Conservation (phyloP, 2,888 invertebrate genomes). For the Drosophila nigricruria region DNA sequence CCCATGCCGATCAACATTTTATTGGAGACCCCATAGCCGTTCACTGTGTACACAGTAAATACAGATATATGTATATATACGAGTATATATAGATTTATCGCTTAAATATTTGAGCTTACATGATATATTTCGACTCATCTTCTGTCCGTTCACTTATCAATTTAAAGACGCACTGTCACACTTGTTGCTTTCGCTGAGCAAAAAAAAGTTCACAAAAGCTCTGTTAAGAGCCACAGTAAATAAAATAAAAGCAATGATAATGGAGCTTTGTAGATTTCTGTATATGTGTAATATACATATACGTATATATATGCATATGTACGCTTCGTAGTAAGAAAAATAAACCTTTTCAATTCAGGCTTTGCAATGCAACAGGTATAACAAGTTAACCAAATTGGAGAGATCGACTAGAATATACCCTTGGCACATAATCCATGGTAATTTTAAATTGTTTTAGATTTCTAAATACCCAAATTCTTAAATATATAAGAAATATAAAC, state of each 20-base stretch:
- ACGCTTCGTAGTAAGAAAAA: neutral
- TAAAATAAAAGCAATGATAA: conserved; percentile 4
- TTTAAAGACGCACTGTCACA: neutral
- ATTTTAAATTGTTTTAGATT: neutral
- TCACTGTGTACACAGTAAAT: conserved; percentile 5
- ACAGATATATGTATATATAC: neutral
- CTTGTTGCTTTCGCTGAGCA: conserved; percentile 12
- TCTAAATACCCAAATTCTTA: neutral
- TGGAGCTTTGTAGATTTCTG: neutral
- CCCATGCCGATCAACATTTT: conserved; percentile 60
- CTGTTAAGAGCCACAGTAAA: neutral
- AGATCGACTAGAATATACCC: neutral
- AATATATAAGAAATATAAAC: neutral
- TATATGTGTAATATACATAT: neutral
- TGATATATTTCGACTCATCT: conserved; percentile 14
- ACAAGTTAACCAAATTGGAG: neutral
- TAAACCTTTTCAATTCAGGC: neutral
- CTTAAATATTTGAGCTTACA: neutral
- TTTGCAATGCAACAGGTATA: conserved; percentile 3
- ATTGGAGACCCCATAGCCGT: conserved; percentile 26
- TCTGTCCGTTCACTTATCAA: conserved; percentile 9
- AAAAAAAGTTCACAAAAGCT: conserved; percentile 40
- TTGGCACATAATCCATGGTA: neutral
- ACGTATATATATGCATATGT: neutral
- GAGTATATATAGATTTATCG: neutral